Base-by-base conservation (phyloP, 2,797 vertebrate genomes). In the Rhinatrema bivittatum region DNA sequence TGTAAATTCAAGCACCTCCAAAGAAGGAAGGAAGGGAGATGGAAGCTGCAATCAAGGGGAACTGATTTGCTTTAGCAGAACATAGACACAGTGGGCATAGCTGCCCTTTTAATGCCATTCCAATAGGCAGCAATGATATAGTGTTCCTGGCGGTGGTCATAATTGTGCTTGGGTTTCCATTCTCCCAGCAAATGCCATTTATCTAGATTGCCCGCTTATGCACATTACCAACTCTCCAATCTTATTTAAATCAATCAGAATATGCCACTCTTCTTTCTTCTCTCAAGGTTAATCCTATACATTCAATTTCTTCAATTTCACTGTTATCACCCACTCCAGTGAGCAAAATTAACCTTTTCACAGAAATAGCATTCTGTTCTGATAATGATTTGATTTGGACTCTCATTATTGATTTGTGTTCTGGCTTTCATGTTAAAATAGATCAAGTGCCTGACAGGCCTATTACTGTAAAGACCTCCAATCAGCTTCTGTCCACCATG, bases 341-440 rank as follows among this genome's bases (percentile, higher is more conserved):
- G 64, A 71, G 56, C 55, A 74, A 60, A 78, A 70, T 60, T 66
- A 74, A 61, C 52, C 60, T 64, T 56, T 64, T 57, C 23, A n/a
- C 42, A 58, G 47, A 46, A 68, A 31, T 37, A 40, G 28, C 36
- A 17, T 60, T 69, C 56, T 33, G 36, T 34, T 52, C 63, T 62
- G 54, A 53, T 68, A 65, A 67, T 71, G 42, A 65, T 71, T 74
- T 69, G 55, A 76, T 72, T 62, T 68, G 56, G 48, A 67, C 46
- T 59, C 66, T 61, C 51, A 20, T 68, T 79, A 79, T 62, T 74
- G 70, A 79, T 75, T 70, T 72, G 57, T 58, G 50, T 51, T 55
- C 60, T 39, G 50, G 41, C 46, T 56, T 73, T 72, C 46, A 44
- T 45, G 45, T 50, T 60, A 47, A 70, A 74, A 51, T 66, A 74